Evolutionary conservation across 1,140 invertebrate genomes (phyloP), one percentile per base, ranked within the genome.

Genomic region (Drosophila mayri): DNA sequence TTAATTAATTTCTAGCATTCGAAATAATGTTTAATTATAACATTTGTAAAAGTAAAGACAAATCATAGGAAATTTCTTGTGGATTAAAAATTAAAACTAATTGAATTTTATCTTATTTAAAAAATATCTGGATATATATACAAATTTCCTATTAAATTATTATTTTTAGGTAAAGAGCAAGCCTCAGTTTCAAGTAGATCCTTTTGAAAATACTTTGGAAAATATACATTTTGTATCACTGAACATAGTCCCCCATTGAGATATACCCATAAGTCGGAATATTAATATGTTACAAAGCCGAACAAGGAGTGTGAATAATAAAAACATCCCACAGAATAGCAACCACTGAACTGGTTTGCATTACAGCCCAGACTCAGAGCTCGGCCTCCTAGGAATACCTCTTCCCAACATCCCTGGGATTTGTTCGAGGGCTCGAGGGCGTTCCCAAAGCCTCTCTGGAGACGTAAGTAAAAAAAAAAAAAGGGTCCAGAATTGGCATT

Each of bases 291-390:
- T 61, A 38, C 32, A 62, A 59, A 28, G n/a, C 12, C 8, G 14
- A 22, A 37, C 22, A 11, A 40, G 14, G 18, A 64, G 28, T 22
- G 43, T 60, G 20, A 30, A 58, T 22, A 64, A 25, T 10, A 32
- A 25, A 52, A 18, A 25, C 18, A 60, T 38, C 8, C 62, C 62
- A 43, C 55, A 64, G 43, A 64, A 43, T 32, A 57, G 49, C 60
- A 62, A 62, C 60, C 47, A 62, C 60, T 62, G 49, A 62, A 62
- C 60, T 37, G 60, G 60, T 38, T 62, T 62, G 32, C 25, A 62
- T 62, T 59, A 41, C 37, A 60, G 8, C 18, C 28, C 37, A 38
- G n/a, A 7, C 22, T 35, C 12, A 11, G 18, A 11, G 18, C 4
- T 14, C 32, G 16, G 14, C 25, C 58, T 41, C 25, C 28, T 2